phyloP scores from a whole-genome alignment of 2,797 vertebrate species.

The Denticeps clupeoides region DNA sequence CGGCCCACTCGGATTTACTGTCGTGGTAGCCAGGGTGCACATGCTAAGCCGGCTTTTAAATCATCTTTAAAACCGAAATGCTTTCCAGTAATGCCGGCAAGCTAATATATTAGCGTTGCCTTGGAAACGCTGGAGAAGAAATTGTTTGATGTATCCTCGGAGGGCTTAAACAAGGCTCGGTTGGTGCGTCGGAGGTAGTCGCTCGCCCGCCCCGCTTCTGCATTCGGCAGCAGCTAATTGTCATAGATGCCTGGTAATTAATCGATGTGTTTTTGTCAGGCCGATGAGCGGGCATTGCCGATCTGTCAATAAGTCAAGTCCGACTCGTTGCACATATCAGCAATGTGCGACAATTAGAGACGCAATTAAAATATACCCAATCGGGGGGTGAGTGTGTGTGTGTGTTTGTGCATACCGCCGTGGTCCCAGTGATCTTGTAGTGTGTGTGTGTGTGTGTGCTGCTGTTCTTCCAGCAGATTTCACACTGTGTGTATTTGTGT shows the following conservation, averaged over 20 bases:
- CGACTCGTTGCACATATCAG: slow-evolving; percentile 3
- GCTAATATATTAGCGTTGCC: slow-evolving; percentile 55
- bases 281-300: no score
- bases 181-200: slow-evolving; percentile 7
- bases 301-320: no score
- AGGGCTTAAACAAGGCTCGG: slow-evolving; percentile 27
- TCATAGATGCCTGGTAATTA: slow-evolving; percentile 38
- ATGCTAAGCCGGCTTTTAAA: slow-evolving; percentile 37
- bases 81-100: slow-evolving; percentile 40
- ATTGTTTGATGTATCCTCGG: slow-evolving; percentile 48
- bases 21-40: slow-evolving; percentile 16
- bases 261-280: slow-evolving; percentile 37
- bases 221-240: slow-evolving; percentile 32
- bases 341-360: not conserved
- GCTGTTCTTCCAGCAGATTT: not conserved
- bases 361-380: not conserved
- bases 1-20: slow-evolving; percentile 22
- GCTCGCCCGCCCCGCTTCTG: slow-evolving; percentile 15
- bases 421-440: no score
- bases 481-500: not conserved
- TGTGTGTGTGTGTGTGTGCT: not conserved
- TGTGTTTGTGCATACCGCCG: not conserved
- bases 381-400: not conserved
- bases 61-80: slow-evolving; percentile 43
- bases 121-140: slow-evolving; percentile 47